Percentiles rank a stretch among this genome's conserved stretches.
These are phyloP conservation scores for Halictus rubicundus DNA, from an alignment of 1,140 invertebrate species.

Conservation along the genomic window DNA sequence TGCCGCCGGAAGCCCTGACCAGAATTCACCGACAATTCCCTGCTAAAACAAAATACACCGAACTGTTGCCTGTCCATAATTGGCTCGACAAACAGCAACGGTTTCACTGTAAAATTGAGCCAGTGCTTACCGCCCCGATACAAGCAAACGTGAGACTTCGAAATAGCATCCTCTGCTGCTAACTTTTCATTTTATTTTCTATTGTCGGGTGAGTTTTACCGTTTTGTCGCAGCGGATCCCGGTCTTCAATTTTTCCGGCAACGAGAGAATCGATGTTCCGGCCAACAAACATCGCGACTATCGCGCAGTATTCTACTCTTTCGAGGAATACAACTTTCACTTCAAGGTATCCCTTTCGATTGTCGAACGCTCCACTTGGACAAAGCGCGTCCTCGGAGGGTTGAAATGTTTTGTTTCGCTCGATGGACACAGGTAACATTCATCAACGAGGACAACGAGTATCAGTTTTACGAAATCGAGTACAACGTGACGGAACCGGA, in stretches of 20 bases:
- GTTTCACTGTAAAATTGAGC: conserved; percentile 58
- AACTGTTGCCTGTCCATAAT: conserved; percentile 62
- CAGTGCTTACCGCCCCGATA: background rate
- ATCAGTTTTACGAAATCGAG: conserved; percentile 65
- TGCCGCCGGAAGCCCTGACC: conserved; percentile 20
- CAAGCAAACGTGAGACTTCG: conserved; percentile 11
- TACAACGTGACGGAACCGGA: conserved; percentile 63
- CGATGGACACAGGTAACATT: conserved; percentile 56
- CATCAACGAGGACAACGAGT: conserved; percentile 55
- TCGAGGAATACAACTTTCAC: conserved; percentile 46
- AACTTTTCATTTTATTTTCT: too few species aligned
- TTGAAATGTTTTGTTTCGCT: background rate
- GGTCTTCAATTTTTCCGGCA: conserved; percentile 56
- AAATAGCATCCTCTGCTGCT: too few species aligned
- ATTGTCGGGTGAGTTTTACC: background rate
- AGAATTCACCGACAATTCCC: conserved; percentile 60
- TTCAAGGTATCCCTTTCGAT: conserved; percentile 54
- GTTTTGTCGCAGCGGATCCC: background rate
- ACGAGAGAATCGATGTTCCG: conserved; percentile 55
- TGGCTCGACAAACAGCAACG: conserved; percentile 48
- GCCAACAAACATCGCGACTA: conserved; percentile 53
- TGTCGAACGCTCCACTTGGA: background rate
- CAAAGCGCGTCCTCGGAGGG: too few species aligned
- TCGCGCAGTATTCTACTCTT: conserved; percentile 60
- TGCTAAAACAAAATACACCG: conserved; percentile 60